Evolutionary conservation across 2,888 invertebrate genomes (phyloP).

Genomic region (Lampropteryx suffumata): DNA sequence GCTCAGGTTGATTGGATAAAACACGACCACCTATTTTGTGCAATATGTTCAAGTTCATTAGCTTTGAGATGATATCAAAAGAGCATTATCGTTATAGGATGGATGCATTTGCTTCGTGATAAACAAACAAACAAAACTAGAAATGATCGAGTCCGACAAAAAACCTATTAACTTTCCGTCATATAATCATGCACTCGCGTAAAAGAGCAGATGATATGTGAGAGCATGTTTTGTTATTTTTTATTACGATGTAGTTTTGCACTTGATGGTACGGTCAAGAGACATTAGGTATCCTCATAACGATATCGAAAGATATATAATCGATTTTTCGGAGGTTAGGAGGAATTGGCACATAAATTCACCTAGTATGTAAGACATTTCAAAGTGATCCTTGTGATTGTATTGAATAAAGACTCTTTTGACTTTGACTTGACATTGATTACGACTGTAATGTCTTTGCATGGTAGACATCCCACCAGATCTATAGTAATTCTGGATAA

Average conservation of each 20-base stretch:
- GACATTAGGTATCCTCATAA: too few species aligned
- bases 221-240: conserved; percentile 16
- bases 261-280: too few species aligned
- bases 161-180: conserved; percentile 25
- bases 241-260: not conserved
- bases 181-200: conserved; percentile 13
- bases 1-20: conserved; percentile 1
- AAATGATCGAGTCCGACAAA: conserved; percentile 9
- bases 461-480: too few species aligned
- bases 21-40: conserved; percentile 4
- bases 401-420: too few species aligned
- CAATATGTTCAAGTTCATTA: conserved; percentile 9
- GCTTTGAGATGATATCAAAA: conserved; percentile 7
- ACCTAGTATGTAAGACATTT: too few species aligned
- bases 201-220: conserved; percentile 22
- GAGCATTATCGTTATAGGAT: conserved; percentile 6
- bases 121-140: conserved; percentile 19
- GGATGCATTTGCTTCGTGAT: conserved; percentile 4
- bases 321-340: too few species aligned
- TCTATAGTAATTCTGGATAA: too few species aligned
- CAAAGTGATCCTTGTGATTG: too few species aligned
- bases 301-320: too few species aligned
- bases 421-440: too few species aligned
- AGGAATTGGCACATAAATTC: too few species aligned
- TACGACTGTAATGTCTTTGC: too few species aligned